Percentiles rank a stretch among this genome's conserved stretches.
Conservation (phyloP, 2,113 vertebrate genomes). For the Lophotis ruficrista region DNA sequence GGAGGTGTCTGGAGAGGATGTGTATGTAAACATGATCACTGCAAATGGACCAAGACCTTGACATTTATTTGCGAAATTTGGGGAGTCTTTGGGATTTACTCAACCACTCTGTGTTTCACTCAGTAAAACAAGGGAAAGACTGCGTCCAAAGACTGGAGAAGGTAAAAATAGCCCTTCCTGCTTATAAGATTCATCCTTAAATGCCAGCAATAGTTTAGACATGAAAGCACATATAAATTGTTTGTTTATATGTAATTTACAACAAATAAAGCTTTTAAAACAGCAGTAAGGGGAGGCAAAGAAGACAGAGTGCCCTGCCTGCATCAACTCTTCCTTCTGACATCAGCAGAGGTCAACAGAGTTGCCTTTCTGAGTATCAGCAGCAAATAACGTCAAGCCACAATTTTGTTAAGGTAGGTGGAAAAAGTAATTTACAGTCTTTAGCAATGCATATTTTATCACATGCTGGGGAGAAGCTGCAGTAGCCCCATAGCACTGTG, state of each 20-base stretch:
- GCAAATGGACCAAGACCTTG: not conserved
- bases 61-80: not conserved
- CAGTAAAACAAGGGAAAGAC: not conserved
- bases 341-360: not conserved
- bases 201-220: not conserved
- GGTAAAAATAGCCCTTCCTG: not conserved
- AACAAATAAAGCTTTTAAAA: not conserved
- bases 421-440: slow-evolving; percentile 11
- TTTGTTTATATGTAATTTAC: not conserved
- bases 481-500: not conserved
- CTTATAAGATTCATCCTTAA: not conserved
- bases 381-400: not conserved
- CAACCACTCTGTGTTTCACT: not conserved
- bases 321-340: not conserved
- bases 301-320: not conserved
- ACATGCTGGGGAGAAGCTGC: not conserved
- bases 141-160: not conserved
- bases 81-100: not conserved
- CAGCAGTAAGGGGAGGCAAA: not conserved
- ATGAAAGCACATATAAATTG: not conserved
- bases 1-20: not conserved
- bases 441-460: not conserved
- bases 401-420: not conserved
- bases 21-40: not conserved
- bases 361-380: not conserved